Evolutionary conservation across 2,797 vertebrate species (phyloP).

Genomic region (Novumbra hubbsi): DNA sequence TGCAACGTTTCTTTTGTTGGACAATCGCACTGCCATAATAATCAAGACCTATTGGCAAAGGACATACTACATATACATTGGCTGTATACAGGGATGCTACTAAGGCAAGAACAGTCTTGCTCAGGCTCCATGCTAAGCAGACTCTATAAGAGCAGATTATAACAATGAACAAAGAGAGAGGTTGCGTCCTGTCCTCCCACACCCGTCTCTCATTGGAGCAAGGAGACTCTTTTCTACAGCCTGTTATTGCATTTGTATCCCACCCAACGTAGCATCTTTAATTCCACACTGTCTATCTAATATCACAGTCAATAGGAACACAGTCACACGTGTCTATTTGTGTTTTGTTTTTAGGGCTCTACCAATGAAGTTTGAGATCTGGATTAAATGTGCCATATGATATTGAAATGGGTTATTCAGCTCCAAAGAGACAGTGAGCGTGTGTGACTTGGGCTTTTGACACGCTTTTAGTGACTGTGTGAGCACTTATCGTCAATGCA

Average conservation of each 20-base stretch:
- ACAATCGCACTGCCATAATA: background rate
- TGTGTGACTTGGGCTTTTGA: background rate
- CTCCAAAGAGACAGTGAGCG: background rate
- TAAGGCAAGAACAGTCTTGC: background rate
- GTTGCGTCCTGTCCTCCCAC: slow-evolving; percentile 61
- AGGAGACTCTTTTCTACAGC: slow-evolving; percentile 13
- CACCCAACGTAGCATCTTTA: background rate
- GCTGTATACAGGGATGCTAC: background rate
- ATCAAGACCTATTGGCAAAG: background rate
- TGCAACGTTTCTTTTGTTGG: background rate
- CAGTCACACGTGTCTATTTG: background rate
- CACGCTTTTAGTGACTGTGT: background rate
- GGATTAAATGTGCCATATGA: background rate
- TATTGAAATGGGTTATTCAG: background rate
- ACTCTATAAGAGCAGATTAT: slow-evolving; percentile 23
- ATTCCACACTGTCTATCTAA: background rate
- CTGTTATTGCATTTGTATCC: background rate
- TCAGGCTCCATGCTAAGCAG: background rate
- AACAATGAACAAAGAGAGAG: slow-evolving; percentile 52
- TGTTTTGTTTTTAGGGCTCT: background rate
- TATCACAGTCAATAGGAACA: background rate
- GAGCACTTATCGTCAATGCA: background rate
- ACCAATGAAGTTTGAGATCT: background rate
- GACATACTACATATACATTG: background rate
- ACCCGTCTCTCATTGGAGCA: slow-evolving; percentile 42